Percentiles rank a stretch among this genome's conserved stretches.
phyloP scores from a whole-genome alignment of 2,888 invertebrate species.

The Pristionchus mayeri region DNA sequence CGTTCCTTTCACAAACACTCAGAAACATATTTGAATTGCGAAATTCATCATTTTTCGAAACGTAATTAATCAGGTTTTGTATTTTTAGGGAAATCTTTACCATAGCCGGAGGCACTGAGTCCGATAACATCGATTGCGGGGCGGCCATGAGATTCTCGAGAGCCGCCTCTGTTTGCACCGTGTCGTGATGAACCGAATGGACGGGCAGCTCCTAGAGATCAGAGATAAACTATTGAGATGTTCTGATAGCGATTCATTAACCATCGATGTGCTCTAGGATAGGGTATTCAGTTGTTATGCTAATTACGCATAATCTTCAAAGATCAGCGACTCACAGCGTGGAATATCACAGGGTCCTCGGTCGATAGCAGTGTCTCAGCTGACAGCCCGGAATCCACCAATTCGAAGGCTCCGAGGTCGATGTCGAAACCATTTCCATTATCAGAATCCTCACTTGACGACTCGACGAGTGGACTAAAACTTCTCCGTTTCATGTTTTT shows the following conservation, averaged over 20 bases:
- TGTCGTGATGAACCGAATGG: constrained; percentile 76
- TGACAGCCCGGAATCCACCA: constrained; percentile 69
- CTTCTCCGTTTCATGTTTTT: background rate
- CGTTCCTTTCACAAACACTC: no score
- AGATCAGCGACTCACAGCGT: constrained; percentile 46
- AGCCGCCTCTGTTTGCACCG: constrained; percentile 76
- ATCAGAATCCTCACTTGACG: constrained; percentile 42
- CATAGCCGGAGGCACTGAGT: constrained; percentile 72
- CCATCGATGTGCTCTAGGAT: no score
- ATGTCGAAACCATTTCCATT: constrained; percentile 40
- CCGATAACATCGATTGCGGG: constrained; percentile 71
- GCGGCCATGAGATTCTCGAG: constrained; percentile 75
- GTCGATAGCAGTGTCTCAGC: constrained; percentile 72
- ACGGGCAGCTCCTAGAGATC: constrained; percentile 71
- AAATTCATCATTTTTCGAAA: no score
- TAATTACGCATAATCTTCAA: no score
- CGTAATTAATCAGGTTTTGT: background rate
- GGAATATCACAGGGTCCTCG: constrained; percentile 73
- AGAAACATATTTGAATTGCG: no score
- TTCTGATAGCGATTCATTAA: background rate
- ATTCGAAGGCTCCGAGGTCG: constrained; percentile 46
- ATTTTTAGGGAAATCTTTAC: constrained; percentile 53
- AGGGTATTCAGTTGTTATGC: no score
- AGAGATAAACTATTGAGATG: constrained; percentile 54
- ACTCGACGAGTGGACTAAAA: constrained; percentile 49